These are phyloP conservation scores for Drosophila gaucha DNA, from an alignment of 2,888 invertebrate genomes.

Conservation along the genomic window DNA sequence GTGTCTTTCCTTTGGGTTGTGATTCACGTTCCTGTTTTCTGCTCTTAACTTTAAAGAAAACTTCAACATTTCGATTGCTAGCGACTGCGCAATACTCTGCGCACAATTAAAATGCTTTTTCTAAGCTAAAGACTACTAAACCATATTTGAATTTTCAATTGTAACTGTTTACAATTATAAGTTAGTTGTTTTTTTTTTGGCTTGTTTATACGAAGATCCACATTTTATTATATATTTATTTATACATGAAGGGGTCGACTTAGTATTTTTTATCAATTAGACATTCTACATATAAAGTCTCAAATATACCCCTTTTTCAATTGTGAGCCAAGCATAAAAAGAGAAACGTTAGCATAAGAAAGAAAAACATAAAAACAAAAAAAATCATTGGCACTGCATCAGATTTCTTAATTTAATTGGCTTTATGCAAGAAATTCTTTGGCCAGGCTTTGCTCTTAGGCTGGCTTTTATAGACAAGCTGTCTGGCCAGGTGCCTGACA, in stretches of 20 bases:
- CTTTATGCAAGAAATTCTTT: constrained; percentile 77
- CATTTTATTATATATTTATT: too few species aligned
- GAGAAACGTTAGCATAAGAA: constrained; percentile 4
- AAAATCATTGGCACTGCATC: constrained; percentile 73
- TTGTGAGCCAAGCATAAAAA: not conserved
- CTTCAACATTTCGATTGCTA: not conserved
- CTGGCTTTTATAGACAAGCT: constrained; percentile 74
- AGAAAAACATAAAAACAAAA: constrained; percentile 2
- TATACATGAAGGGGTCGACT: too few species aligned
- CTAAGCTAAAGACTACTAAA: too few species aligned
- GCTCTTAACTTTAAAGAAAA: not conserved
- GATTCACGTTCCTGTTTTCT: constrained; percentile 54
- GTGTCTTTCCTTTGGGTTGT: constrained; percentile 21
- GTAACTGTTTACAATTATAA: too few species aligned
- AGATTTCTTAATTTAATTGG: constrained; percentile 81
- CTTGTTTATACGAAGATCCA: too few species aligned
- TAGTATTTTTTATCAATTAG: too few species aligned
- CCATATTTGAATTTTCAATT: too few species aligned
- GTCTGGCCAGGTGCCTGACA: constrained; percentile 62
- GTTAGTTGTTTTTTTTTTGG: too few species aligned
- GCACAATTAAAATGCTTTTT: too few species aligned
- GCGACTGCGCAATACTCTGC: constrained; percentile 4
- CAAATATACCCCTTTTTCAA: not conserved
- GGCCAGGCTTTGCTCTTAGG: constrained; percentile 23
- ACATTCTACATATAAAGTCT: not conserved